Conservation (phyloP, 1,140 invertebrate genomes). For the Meteorus sp. region DNA sequence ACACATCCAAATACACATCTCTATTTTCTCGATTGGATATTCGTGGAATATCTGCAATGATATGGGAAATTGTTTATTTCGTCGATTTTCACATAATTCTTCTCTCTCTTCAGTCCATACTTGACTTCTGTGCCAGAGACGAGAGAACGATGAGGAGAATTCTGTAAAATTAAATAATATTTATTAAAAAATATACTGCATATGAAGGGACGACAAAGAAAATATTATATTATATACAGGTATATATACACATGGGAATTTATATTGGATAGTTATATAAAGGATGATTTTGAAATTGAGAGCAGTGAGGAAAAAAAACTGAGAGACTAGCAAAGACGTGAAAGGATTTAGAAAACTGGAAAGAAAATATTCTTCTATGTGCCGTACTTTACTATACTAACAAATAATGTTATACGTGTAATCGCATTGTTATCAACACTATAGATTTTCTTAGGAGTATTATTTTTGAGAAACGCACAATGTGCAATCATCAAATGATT, state of each 20-base stretch:
- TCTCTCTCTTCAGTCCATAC: slow-evolving; percentile 29
- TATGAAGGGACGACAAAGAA: slow-evolving; percentile 21
- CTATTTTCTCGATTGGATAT: too few relatives aligned
- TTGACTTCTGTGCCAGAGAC: slow-evolving; percentile 45
- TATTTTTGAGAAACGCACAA: slow-evolving; percentile 19
- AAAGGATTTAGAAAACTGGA: slow-evolving; percentile 14
- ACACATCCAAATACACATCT: too few relatives aligned
- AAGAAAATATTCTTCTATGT: slow-evolving; percentile 51
- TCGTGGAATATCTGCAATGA: neutral
- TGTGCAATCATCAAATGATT: too few relatives aligned
- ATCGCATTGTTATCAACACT: slow-evolving; percentile 27
- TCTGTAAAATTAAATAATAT: slow-evolving; percentile 35
- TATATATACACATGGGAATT: slow-evolving; percentile 37
- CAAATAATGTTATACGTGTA: neutral
- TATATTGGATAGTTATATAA: slow-evolving; percentile 32
- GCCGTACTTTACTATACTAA: slow-evolving; percentile 41
- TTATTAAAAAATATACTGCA: slow-evolving; percentile 42
- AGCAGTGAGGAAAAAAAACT: neutral
- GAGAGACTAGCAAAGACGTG: neutral
- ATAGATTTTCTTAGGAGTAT: slow-evolving; percentile 24
- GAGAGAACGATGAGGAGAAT: slow-evolving; percentile 23
- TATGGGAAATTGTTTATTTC: slow-evolving; percentile 3
- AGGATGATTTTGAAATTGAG: neutral
- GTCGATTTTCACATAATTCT: neutral
- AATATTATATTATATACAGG: slow-evolving; percentile 30